Base-by-base conservation (phyloP, 2,888 invertebrate genomes). In the Ptychoptera contaminata region DNA sequence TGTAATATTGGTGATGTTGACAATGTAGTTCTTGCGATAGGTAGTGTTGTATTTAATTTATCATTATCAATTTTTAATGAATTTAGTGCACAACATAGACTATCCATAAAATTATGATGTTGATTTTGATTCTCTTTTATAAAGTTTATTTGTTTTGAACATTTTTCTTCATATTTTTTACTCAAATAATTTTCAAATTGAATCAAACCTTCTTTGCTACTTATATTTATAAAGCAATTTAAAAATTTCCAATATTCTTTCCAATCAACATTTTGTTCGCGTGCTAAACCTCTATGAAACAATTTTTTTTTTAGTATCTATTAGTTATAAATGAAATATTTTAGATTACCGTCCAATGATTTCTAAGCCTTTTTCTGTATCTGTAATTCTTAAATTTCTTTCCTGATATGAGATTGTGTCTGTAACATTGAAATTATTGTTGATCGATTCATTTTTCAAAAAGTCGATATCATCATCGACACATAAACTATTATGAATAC, bases 171-270 rank as follows among this genome's bases (percentile, higher is more conserved):
- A 23, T 34, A 44, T 11, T 1, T 51, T 43, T 35, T 43, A 35
- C 42, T 71, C 16, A 94, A 67, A 65, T 83, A 82, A 38, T 71
- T 70, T 59, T 96, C 92, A 9, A 96, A 62, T 37, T 77, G 67
- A 0, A 64, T 56, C 8, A 94, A 68, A 0, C 93, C 94, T 45
- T 82, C 79, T 0, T 67, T 58, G 0, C 81, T 74, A 0, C 80
- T 65, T 7, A 96, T 69, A 62, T 96, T 83, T 1, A 82, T 72
- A 61, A 85, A 91, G 2, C 75, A 74, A 52, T 82, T 80, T 11
- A 94, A 67, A 60, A 94, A 94, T 7, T 82, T 79, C 94, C 94
- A 96, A 65, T 87, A 87, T 58, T 96, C 94, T 48, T 77, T 80
- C 93, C 93, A 94, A 9, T 76, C 73, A 0, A 87, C 72, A 44